Base-by-base conservation (phyloP, 2,888 invertebrate species). In the Galerucella pusilla region DNA sequence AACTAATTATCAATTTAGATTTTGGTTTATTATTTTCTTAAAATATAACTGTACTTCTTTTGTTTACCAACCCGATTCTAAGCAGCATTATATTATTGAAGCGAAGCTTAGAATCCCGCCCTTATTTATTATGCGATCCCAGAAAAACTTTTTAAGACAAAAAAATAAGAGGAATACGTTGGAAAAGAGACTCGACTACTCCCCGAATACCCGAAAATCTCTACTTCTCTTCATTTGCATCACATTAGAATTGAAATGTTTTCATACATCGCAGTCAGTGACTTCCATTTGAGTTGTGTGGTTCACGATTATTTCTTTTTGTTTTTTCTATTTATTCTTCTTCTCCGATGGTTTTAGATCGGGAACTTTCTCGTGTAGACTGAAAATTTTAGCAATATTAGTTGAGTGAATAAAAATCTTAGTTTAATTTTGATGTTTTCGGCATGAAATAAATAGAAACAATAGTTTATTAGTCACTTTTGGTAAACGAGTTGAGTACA, bases 241-340 rank as follows among this genome's bases (percentile, higher is more conserved):
- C 57, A 69, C 70, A 73, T 75, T 73, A 70, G 67, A 75, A 75
- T 75, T 75, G 75, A 67, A 75, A 73, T 69, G 73, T 73, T 75
- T 75, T 75, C 70, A 72, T 75, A 75, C 70, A 68, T 49, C 25
- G 63, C 72, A 68, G 67, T 68, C 64, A 68, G 46, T 46, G 63
- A 73, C 63, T 68, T 73, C 45, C 68, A 42, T 60, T 42, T 46
- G 52, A 54, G 52, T 66, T 35, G 68, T 52, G 45, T 35, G 64
- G n/a, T 46, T 52, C 63, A 63, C 68, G 35, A 68, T 73, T 73
- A 72, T 65, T 70, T 75, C 49, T 42, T 68, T 57, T 67, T 59
- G 60, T 71, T 71, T 46, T 71, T 42, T 63, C 35, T 72, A 68
- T 71, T 54, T 75, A 71, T 71, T 75, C 72, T 68, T 25, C 52